These are phyloP conservation scores for Ctenoplectra terminalis DNA, from an alignment of 1,140 invertebrate genomes.

Conservation along the genomic window DNA sequence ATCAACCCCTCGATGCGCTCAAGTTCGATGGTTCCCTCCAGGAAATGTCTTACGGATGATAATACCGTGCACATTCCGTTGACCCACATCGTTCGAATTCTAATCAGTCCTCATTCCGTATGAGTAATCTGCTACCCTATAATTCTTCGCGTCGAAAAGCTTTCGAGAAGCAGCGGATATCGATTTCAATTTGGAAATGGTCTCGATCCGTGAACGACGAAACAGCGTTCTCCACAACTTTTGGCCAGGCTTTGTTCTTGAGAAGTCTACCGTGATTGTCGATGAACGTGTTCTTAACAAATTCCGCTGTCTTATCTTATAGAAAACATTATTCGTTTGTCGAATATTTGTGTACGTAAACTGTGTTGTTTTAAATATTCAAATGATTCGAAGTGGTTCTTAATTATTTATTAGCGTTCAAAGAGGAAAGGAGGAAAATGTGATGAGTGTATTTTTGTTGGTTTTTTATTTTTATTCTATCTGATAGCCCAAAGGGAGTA, in stretches of 20 bases:
- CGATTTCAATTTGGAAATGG: slow-evolving; percentile 41
- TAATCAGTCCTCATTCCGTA: slow-evolving; percentile 65
- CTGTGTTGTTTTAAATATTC: neutral
- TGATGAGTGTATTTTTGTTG: too few relatives aligned
- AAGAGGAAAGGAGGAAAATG: too few relatives aligned
- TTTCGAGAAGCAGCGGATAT: slow-evolving; percentile 11
- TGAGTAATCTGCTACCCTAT: slow-evolving; percentile 44
- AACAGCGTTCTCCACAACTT: slow-evolving; percentile 21
- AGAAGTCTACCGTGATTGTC: neutral
- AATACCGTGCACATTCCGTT: slow-evolving; percentile 50
- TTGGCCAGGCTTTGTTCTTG: slow-evolving; percentile 1
- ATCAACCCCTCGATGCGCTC: too few relatives aligned
- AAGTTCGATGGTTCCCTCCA: neutral
- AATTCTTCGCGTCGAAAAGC: slow-evolving; percentile 29
- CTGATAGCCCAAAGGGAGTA: too few relatives aligned
- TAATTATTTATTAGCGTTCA: too few relatives aligned
- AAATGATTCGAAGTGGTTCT: too few relatives aligned
- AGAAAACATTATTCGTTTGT: neutral
- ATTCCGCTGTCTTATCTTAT: neutral
- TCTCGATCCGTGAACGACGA: slow-evolving; percentile 1
- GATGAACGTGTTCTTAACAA: slow-evolving; percentile 10
- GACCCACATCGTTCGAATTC: slow-evolving; percentile 69
- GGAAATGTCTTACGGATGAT: slow-evolving; percentile 30
- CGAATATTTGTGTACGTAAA: neutral
- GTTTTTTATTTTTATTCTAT: too few relatives aligned